These are phyloP conservation scores for Poecilobothrus nobilitatus DNA, from an alignment of 2,888 invertebrate genomes.

Conservation along the genomic window DNA sequence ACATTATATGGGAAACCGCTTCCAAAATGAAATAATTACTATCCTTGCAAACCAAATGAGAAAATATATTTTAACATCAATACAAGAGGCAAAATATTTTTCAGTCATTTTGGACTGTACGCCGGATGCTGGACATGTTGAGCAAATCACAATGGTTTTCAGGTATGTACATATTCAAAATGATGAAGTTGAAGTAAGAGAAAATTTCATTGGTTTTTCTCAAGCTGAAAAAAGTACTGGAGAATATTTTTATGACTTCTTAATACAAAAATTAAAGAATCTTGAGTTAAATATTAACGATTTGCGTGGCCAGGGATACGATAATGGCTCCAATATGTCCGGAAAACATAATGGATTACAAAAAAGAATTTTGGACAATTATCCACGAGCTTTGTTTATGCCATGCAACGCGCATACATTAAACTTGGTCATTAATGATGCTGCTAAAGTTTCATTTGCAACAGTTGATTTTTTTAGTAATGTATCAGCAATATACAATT, in stretches of 20 bases:
- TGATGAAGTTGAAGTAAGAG: slow-evolving; percentile 7
- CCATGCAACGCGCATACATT: slow-evolving; percentile 9
- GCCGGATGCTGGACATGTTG: slow-evolving; percentile 8
- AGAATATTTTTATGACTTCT: slow-evolving; percentile 3
- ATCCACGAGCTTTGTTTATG: slow-evolving; percentile 10
- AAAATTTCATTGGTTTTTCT: slow-evolving; percentile 11
- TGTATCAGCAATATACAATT: slow-evolving; percentile 18
- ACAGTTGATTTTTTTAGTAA: slow-evolving; percentile 10
- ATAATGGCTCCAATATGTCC: slow-evolving; percentile 10
- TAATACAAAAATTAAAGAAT: slow-evolving; percentile 11
- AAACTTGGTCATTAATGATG: slow-evolving; percentile 10
- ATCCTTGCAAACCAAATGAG: background rate
- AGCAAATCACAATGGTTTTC: slow-evolving; percentile 9
- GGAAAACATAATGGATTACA: slow-evolving; percentile 15
- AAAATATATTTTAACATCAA: slow-evolving; percentile 7
- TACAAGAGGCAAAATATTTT: slow-evolving; percentile 11
- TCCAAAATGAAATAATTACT: slow-evolving; percentile 10
- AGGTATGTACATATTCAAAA: slow-evolving; percentile 10
- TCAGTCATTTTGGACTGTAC: slow-evolving; percentile 10
- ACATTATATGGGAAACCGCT: slow-evolving; percentile 11
- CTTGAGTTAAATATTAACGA: slow-evolving; percentile 9
- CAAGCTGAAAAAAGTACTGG: slow-evolving; percentile 9
- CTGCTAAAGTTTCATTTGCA: slow-evolving; percentile 11
- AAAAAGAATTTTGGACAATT: slow-evolving; percentile 6
- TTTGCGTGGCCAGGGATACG: slow-evolving; percentile 7